These are phyloP conservation scores for Melanotaenia boesemani DNA, from an alignment of 2,797 vertebrate genomes.

Conservation along the genomic window DNA sequence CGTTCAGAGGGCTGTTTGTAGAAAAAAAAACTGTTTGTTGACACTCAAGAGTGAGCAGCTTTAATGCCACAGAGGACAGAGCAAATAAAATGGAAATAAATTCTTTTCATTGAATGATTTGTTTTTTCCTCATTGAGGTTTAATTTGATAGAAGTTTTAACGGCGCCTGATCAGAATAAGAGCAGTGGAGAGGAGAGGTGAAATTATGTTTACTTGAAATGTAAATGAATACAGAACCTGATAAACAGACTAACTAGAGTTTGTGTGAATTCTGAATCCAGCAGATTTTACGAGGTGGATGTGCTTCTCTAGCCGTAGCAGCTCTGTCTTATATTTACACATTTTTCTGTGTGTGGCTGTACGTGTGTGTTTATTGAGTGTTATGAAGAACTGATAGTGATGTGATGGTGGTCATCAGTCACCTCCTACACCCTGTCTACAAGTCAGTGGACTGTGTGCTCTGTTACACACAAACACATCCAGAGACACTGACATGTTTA, in stretches of 20 bases:
- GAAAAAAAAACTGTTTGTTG: slow-evolving; percentile 83
- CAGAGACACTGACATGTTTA: slow-evolving; percentile 16
- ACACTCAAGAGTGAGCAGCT: slow-evolving; percentile 65
- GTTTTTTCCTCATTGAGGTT: slow-evolving; percentile 31
- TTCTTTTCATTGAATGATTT: slow-evolving; percentile 13
- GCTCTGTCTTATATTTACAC: slow-evolving; percentile 16
- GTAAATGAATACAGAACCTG: background rate
- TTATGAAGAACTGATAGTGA: slow-evolving; percentile 72
- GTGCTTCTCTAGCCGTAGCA: background rate
- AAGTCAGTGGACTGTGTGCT: slow-evolving; percentile 43
- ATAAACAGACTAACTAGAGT: background rate
- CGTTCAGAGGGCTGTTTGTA: slow-evolving; percentile 76
- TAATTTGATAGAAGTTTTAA: background rate
- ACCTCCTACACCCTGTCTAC: slow-evolving; percentile 77
- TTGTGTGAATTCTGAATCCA: background rate
- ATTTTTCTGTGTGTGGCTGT: slow-evolving; percentile 15
- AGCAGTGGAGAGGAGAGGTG: background rate
- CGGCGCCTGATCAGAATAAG: background rate
- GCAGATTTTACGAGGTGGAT: background rate
- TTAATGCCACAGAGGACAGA: slow-evolving; percentile 51
- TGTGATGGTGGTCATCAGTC: slow-evolving; percentile 80
- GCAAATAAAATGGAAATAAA: slow-evolving; percentile 47
- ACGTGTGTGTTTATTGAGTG: slow-evolving; percentile 53
- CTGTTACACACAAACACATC: slow-evolving; percentile 42
- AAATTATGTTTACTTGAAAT: slow-evolving; percentile 16